Conservation (phyloP, 2,888 invertebrate genomes). For the Entomobrya proxima region DNA sequence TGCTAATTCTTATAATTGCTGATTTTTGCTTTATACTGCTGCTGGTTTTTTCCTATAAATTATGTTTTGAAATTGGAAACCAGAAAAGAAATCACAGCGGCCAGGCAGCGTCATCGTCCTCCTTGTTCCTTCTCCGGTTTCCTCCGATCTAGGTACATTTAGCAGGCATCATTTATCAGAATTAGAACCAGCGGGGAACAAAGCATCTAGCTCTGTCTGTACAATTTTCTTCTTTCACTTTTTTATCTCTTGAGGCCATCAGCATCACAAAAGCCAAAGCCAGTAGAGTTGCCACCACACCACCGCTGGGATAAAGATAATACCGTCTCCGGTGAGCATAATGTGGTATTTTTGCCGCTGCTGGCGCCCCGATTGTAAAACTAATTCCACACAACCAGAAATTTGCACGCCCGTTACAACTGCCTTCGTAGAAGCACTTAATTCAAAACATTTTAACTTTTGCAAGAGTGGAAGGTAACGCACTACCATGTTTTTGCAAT, state of each 20-base stretch:
- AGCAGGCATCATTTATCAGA: conserved; percentile 21
- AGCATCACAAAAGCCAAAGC: neutral
- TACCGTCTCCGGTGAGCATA: conserved; percentile 15
- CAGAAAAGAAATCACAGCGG: neutral
- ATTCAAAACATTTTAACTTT: neutral
- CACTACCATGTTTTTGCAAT: neutral
- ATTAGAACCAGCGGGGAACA: conserved; percentile 35
- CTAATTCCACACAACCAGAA: neutral
- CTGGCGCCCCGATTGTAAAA: neutral
- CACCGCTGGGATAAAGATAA: neutral
- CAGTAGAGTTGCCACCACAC: neutral
- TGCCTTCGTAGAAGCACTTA: conserved; percentile 2
- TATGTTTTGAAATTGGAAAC: neutral
- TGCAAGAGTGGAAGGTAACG: conserved; percentile 1
- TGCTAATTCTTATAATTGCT: neutral
- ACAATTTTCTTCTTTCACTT: conserved; percentile 12
- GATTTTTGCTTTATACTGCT: neutral
- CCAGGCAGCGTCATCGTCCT: neutral
- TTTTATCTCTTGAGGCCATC: conserved; percentile 32
- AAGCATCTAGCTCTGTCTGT: conserved; percentile 1
- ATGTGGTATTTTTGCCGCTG: conserved; percentile 3
- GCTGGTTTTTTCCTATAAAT: neutral
- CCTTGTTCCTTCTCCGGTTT: neutral
- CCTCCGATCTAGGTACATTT: neutral
- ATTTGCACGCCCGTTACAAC: conserved; percentile 16